Base-by-base conservation (phyloP, 2,888 invertebrate genomes). In the Corythucha ciliata region DNA sequence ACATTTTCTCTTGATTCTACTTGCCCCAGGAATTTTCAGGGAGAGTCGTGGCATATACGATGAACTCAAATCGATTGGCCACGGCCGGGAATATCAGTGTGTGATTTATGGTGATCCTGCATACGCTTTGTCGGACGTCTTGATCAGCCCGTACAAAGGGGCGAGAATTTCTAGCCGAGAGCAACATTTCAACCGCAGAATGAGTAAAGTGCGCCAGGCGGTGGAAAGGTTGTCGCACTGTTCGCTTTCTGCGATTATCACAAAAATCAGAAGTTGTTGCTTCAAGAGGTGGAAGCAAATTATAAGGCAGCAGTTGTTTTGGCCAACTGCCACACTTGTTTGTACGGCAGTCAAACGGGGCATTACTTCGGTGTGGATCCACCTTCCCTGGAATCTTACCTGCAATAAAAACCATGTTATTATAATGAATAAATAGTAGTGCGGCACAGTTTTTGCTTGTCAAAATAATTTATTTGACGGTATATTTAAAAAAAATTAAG, bases 31-130 rank as follows among this genome's bases (percentile, higher is more conserved):
- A n/a, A n/a, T n/a, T n/a, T n/a, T n/a, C n/a, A n/a, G n/a, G n/a
- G n/a, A n/a, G n/a, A n/a, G n/a, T n/a, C n/a, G n/a, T n/a, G n/a
- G n/a, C n/a, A n/a, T n/a, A n/a, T n/a, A n/a, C n/a, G n/a, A n/a
- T n/a, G n/a, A n/a, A n/a, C n/a, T n/a, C n/a, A n/a, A n/a, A n/a
- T n/a, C n/a, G n/a, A n/a, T n/a, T n/a, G n/a, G n/a, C n/a, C n/a
- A n/a, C n/a, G n/a, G n/a, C n/a, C n/a, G n/a, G n/a, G n/a, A n/a
- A n/a, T n/a, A n/a, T n/a, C n/a, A 3, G 16, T 46, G 14, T 12
- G 33, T 34, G 3, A 24, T 46, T 22, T 46, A 46, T 12, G 42
- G 42, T 6, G 42, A 46, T 25, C n/a, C 42, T 6, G 21, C 24
- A 2, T 25, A 46, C 21, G 34, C 46, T 22, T 25, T 46, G 6